A percentile compares a stretch with the other conserved stretches of the same genome.
These are phyloP conservation scores for Cephus nigrinus DNA, from an alignment of 2,888 invertebrate genomes.

Conservation along the genomic window DNA sequence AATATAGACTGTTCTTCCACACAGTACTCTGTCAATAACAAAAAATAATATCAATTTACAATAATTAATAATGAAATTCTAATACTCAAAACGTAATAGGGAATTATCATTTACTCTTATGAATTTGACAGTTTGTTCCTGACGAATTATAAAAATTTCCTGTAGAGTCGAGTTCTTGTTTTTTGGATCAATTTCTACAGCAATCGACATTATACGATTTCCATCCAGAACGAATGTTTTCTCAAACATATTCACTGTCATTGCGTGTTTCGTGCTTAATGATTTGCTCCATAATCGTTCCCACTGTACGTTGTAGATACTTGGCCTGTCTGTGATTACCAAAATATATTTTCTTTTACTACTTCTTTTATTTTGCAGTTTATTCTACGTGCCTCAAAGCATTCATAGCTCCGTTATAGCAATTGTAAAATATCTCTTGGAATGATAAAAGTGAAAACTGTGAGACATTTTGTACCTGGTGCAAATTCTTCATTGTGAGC, in stretches of 20 bases:
- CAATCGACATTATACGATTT: constrained; percentile 31
- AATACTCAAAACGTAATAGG: not conserved
- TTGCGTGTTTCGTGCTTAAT: constrained; percentile 24
- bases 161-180: constrained; percentile 17
- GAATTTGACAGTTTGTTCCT: constrained; percentile 28
- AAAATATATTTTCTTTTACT: not conserved
- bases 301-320: constrained; percentile 37
- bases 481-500: constrained; percentile 20
- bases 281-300: constrained; percentile 25
- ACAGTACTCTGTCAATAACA: constrained; percentile 29
- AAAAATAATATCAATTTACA: not conserved
- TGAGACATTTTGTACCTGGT: constrained; percentile 7
- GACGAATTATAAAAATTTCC: constrained; percentile 16
- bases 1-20: constrained; percentile 41
- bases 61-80: not conserved
- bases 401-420: not conserved
- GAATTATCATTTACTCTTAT: constrained; percentile 27
- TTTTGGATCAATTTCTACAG: constrained; percentile 18
- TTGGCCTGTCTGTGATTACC: constrained; percentile 27
- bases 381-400: not conserved
- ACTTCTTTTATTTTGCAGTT: not conserved
- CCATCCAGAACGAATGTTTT: constrained; percentile 33
- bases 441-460: not conserved
- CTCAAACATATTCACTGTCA: constrained; percentile 29
- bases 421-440: not conserved